Base-by-base conservation (phyloP, 2,888 invertebrate genomes). In the Rotaria sp. region DNA sequence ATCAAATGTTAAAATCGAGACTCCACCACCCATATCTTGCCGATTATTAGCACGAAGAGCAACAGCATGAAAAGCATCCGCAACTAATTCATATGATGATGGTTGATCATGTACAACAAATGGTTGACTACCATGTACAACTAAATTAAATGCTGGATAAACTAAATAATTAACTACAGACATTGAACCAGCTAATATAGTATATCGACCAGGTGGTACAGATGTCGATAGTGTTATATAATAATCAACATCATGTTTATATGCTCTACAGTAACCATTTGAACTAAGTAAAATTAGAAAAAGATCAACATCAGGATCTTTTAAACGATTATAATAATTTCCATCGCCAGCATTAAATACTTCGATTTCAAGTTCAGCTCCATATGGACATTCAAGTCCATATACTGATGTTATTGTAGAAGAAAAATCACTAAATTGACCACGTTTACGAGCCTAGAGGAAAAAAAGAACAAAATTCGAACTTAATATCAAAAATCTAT, bases 301-400 rank as follows among this genome's bases (percentile, higher is more conserved):
- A 26, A 86, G 75, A 59, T 86, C 86, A 55, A 86, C 75, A 45
- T 86, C 86, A n/a, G 86, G 86, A 35, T 86, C 86, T 52, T 85
- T 85, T n/a, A 85, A 85, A 45, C 86, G 86, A 57, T 86, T 85
- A 55, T 85, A 86, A 59, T 86, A 85, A 45, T 57, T 85, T 48
- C 84, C 84, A 48, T 80, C n/a, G 10, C 86, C 86, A 55, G 85
- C 85, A 35, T 85, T 85, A 55, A 86, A 86, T 10, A 86, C 52
- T 57, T 86, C 86, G 26, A 86, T 85, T 80, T 86, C 86, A 75
- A 86, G 74, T 55, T 86, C 86, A 38, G 85, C 85, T 24, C 85
- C 85, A 57, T 85, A 86, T 24, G 86, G 85, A 38, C 57, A 85
- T 41, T 86, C 86, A 26, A 85, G 85, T 21, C 85, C 85, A 55